A percentile compares a stretch with the other conserved stretches of the same genome.
Evolutionary conservation across 2,888 invertebrate genomes (phyloP).

Genomic region (Thalpophila matura): DNA sequence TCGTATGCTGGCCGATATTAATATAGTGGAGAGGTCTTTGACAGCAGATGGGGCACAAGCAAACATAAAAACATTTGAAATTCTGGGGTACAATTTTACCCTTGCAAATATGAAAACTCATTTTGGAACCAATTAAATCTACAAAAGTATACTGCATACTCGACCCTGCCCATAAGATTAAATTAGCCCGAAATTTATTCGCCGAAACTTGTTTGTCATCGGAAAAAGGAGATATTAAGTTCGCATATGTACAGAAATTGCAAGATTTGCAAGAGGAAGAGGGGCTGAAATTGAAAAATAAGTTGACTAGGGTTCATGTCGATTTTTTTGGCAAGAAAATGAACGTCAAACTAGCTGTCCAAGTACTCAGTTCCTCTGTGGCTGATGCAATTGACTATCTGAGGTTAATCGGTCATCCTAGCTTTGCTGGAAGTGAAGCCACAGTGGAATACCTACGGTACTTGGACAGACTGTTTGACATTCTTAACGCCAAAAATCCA

Average conservation of each 20-base stretch:
- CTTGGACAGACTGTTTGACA: conserved; percentile 38
- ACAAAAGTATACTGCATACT: conserved; percentile 34
- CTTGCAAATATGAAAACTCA: conserved; percentile 25
- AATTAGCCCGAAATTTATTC: conserved; percentile 38
- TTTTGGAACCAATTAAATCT: conserved; percentile 40
- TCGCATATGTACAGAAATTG: conserved; percentile 11
- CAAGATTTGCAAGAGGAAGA: conserved; percentile 41
- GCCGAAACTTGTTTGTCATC: conserved; percentile 26
- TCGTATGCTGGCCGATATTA: conserved; percentile 31
- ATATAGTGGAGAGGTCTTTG: conserved; percentile 38
- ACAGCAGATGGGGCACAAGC: conserved; percentile 35
- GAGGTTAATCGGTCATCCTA: conserved; percentile 9
- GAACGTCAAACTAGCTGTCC: conserved; percentile 40
- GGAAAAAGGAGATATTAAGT: conserved; percentile 7
- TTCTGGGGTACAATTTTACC: conserved; percentile 41
- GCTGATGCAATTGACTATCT: conserved; percentile 49
- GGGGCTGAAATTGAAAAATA: conserved; percentile 38
- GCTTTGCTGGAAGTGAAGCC: conserved; percentile 36
- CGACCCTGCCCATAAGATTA: conserved; percentile 43
- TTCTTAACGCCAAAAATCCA: conserved; percentile 37
- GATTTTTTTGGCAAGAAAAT: conserved; percentile 43
- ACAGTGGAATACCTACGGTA: conserved; percentile 39
- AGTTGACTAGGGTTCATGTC: conserved; percentile 30
- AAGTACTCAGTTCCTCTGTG: conserved; percentile 44
- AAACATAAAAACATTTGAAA: conserved; percentile 42